These are phyloP conservation scores for Tupiocoris notatus DNA, from an alignment of 2,888 invertebrate genomes.

Conservation along the genomic window DNA sequence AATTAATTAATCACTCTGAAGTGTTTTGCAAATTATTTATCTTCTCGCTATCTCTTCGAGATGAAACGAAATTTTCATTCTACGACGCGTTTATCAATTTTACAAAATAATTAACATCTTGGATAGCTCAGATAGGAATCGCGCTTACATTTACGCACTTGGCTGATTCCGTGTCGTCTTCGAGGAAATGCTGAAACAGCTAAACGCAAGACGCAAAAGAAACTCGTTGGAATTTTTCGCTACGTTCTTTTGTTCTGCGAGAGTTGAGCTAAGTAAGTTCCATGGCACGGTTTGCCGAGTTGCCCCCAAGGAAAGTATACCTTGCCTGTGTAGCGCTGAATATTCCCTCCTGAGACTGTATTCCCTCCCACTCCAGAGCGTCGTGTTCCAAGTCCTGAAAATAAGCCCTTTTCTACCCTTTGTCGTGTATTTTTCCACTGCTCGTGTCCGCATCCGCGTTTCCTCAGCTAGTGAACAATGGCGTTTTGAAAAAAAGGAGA, in stretches of 20 bases:
- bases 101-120: too few relatives aligned
- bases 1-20: too few relatives aligned
- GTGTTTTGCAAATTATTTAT: too few relatives aligned
- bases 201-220: conserved; percentile 1
- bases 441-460: neutral
- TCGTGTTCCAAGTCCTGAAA: too few relatives aligned
- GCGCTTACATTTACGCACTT: too few relatives aligned
- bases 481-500: conserved; percentile 13
- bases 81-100: too few relatives aligned
- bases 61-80: too few relatives aligned
- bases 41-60: too few relatives aligned
- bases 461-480: conserved; percentile 32
- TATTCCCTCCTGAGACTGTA: conserved; percentile 25
- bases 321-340: conserved; percentile 11
- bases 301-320: conserved; percentile 3
- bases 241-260: neutral
- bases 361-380: too few relatives aligned
- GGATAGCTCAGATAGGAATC: too few relatives aligned
- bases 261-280: conserved; percentile 33
- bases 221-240: neutral
- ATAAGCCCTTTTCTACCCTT: conserved; percentile 31
- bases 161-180: too few relatives aligned
- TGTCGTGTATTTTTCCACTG: neutral
- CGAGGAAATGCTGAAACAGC: too few relatives aligned
- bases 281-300: conserved; percentile 27